Conservation (phyloP, 2,888 invertebrate species). For the Odontocolon sp. region DNA sequence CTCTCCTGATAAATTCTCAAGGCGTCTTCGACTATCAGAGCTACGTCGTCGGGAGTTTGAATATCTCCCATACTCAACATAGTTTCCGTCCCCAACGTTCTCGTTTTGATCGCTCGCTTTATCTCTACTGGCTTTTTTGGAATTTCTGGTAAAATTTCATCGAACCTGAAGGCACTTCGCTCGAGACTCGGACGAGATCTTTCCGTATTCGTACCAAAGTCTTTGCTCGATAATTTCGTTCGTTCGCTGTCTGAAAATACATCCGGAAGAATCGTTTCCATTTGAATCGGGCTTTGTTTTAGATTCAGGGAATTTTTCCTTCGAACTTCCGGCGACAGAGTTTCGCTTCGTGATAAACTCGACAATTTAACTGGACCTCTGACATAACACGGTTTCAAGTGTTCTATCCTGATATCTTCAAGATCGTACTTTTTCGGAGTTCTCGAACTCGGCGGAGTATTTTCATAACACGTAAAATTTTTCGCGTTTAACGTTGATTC, state of each 20-base stretch:
- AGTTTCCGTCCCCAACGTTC: slow-evolving; percentile 69
- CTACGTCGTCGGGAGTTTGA: slow-evolving; percentile 69
- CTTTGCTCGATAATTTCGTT: slow-evolving; percentile 51
- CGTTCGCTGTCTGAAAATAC: neutral
- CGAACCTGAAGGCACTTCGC: slow-evolving; percentile 63
- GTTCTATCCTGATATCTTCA: slow-evolving; percentile 46
- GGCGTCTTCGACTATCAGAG: slow-evolving; percentile 71
- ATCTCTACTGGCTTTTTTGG: neutral
- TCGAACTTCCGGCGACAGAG: slow-evolving; percentile 56
- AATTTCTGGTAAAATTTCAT: slow-evolving; percentile 67
- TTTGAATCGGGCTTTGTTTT: slow-evolving; percentile 61
- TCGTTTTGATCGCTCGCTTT: slow-evolving; percentile 46
- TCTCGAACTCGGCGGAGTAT: slow-evolving; percentile 23
- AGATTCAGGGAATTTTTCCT: slow-evolving; percentile 58
- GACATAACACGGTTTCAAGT: slow-evolving; percentile 25
- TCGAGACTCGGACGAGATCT: slow-evolving; percentile 50
- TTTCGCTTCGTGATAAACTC: slow-evolving; percentile 32
- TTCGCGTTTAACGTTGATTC: slow-evolving; percentile 56
- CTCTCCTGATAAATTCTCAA: slow-evolving; percentile 68
- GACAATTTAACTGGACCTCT: slow-evolving; percentile 35
- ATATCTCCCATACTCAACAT: slow-evolving; percentile 77
- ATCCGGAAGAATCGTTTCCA: slow-evolving; percentile 64
- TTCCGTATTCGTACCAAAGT: slow-evolving; percentile 68
- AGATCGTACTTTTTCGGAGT: slow-evolving; percentile 30
- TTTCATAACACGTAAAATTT: slow-evolving; percentile 38